Base-by-base conservation (phyloP, 2,888 invertebrate species). In the Adineta ricciae region DNA sequence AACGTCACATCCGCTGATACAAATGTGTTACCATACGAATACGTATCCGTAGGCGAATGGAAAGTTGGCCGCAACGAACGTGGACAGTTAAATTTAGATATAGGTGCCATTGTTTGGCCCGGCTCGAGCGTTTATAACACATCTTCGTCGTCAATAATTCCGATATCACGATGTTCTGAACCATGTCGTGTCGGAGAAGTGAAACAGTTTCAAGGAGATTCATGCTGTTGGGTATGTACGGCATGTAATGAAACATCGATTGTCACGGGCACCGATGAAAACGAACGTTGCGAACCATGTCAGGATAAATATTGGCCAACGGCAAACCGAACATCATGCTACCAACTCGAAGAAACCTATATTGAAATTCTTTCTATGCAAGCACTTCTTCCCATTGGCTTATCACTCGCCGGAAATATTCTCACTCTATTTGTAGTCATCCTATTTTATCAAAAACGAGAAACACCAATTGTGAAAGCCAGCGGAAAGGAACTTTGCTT, bases 401-500 rank as follows among this genome's bases (percentile, higher is more conserved):
- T 83, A 83, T 83, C 83, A 11, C 19, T 83, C 19, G 24, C 50
- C 27, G 83, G 83, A 50, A 52, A 50, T 41, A 11, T 83, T 27
- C n/a, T 46, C 21, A 83, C 83, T 7, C 24, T 83, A 52, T 83
- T 83, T 49, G 36, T 52, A 27, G 52, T 83, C 24, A 52, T 49
- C 9, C 14, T 83, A 4, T 83, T 83, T 27, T 49, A 52, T 50
- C 27, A 50, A 50, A 49, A 52, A 83, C 49, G 52, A 8, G 27
- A 93, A 88, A 93, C 93, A 0, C 93, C 93, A 16, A 91, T 93
- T 83, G 93, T 93, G 11, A 91, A 93, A 88, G 92, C 92, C 4
- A 93, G 93, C 7, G 93, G 93, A 0, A 89, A 93, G 27, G 93
- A 93, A 88, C 90, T 93, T 19, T 93, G 93, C 88, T 93, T 92